Conservation (phyloP, 2,888 invertebrate genomes). For the Oasisia sp. region DNA sequence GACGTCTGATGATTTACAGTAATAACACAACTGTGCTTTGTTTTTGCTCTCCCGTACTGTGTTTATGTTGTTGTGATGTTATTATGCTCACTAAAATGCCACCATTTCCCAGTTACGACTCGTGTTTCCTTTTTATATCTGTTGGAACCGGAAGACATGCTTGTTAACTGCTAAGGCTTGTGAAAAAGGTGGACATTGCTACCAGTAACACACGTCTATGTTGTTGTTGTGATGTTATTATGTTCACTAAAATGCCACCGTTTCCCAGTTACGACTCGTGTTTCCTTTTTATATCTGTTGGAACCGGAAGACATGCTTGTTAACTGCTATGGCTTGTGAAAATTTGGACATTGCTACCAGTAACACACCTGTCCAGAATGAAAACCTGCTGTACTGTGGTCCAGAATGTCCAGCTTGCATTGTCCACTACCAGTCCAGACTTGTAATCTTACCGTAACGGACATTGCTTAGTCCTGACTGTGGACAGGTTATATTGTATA, state of each 20-base stretch:
- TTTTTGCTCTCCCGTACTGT: not conserved
- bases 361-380: too few relatives aligned
- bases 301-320: not conserved
- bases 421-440: too few relatives aligned
- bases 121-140: not conserved
- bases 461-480: too few relatives aligned
- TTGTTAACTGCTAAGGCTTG: not conserved
- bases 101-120: not conserved
- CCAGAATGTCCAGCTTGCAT: too few relatives aligned
- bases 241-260: not conserved
- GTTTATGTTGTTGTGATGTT: not conserved
- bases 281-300: not conserved
- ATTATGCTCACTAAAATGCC: not conserved
- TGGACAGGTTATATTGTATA: not conserved
- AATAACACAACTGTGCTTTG: not conserved
- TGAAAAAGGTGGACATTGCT: not conserved
- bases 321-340: not conserved
- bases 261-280: not conserved
- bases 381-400: too few relatives aligned
- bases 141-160: not conserved
- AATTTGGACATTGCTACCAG: not conserved
- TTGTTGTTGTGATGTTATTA: not conserved
- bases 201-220: too few relatives aligned
- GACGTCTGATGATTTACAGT: not conserved
- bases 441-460: too few relatives aligned